Evolutionary conservation across 2,888 invertebrate genomes (phyloP).

Genomic region (Apotomis capreana): DNA sequence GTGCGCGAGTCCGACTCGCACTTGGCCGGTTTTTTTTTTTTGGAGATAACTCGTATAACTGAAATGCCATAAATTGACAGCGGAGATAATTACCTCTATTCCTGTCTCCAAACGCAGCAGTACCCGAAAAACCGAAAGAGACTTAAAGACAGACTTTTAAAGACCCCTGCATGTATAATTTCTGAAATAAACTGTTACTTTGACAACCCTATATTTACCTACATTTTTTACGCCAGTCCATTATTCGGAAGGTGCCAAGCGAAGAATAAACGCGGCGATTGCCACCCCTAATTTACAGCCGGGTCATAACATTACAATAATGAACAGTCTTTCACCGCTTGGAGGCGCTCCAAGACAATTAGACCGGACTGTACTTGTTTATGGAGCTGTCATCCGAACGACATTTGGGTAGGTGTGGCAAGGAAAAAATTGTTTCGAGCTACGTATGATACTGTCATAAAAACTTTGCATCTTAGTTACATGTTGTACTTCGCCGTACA

Average conservation of each 20-base stretch:
- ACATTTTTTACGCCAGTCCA: slow-evolving; percentile 2
- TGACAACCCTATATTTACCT: slow-evolving; percentile 6
- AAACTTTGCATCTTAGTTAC: no score
- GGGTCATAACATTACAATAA: slow-evolving; percentile 26
- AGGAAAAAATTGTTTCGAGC: background rate
- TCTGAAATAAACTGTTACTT: background rate
- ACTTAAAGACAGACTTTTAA: no score
- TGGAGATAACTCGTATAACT: no score
- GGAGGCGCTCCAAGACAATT: slow-evolving; percentile 12
- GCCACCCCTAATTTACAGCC: slow-evolving; percentile 19
- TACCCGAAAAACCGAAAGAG: no score
- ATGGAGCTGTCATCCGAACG: background rate
- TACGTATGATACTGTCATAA: background rate
- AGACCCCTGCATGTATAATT: no score
- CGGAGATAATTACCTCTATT: no score
- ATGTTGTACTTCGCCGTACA: no score
- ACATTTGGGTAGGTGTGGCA: background rate
- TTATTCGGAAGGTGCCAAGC: slow-evolving; percentile 18
- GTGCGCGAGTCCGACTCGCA: no score
- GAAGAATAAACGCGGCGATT: slow-evolving; percentile 13
- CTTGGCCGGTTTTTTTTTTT: no score
- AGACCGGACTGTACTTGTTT: slow-evolving; percentile 8
- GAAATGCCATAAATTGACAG: no score
- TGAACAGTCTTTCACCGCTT: slow-evolving; percentile 20
- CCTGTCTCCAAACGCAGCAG: no score